A percentile compares a stretch with the other conserved stretches of the same genome.
These are phyloP conservation scores for Pantherophis guttatus DNA, from an alignment of 2,113 vertebrate species.

Conservation along the genomic window DNA sequence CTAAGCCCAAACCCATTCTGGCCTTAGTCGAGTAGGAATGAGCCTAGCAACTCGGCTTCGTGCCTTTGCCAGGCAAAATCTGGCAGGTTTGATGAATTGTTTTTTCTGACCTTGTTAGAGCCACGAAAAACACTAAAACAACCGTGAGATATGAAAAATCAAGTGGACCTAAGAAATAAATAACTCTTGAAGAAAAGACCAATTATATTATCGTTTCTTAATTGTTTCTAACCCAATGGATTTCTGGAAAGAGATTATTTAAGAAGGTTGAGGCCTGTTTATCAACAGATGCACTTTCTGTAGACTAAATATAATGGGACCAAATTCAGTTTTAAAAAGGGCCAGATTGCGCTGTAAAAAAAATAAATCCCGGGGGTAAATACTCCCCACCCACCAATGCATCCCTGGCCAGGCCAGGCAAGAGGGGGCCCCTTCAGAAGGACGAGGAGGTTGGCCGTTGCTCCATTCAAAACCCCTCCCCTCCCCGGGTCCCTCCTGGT, in stretches of 20 bases:
- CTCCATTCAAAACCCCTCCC: background rate
- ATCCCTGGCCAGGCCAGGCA: background rate
- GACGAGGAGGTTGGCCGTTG: background rate
- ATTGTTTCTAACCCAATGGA: background rate
- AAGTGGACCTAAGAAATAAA: background rate
- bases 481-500: background rate
- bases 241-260: background rate
- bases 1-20: no score
- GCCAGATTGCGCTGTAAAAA: background rate
- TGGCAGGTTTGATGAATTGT: background rate
- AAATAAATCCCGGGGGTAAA: no score
- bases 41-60: background rate
- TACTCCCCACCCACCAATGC: no score
- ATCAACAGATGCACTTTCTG: background rate
- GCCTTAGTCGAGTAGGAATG: background rate
- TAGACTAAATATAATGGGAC: background rate
- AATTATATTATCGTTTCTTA: background rate
- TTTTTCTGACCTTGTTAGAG: background rate
- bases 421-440: background rate
- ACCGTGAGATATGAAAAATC: background rate
- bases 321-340: background rate
- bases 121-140: background rate
- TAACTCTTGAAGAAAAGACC: background rate
- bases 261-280: background rate
- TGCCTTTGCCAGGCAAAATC: background rate